Conservation (phyloP, 2,888 invertebrate species). For the Brachyptera putata region DNA sequence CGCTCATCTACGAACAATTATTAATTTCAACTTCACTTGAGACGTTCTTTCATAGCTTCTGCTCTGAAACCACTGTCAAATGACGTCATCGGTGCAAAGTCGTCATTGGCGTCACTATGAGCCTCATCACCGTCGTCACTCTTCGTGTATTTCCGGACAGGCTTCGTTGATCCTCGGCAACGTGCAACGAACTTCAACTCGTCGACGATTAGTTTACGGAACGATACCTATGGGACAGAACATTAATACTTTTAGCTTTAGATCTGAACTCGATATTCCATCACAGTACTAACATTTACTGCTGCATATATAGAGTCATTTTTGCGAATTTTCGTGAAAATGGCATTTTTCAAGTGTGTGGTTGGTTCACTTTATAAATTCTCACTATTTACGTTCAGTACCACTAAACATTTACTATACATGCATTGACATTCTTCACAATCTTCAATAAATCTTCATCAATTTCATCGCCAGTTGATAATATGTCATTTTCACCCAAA, state of each 20-base stretch:
- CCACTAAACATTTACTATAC: too few relatives aligned
- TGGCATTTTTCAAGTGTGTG: too few relatives aligned
- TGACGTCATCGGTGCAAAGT: constrained; percentile 24
- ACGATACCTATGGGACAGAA: constrained; percentile 51
- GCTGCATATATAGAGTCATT: too few relatives aligned
- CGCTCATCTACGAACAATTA: too few relatives aligned
- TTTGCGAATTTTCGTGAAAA: too few relatives aligned
- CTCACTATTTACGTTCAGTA: too few relatives aligned
- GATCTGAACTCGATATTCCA: not conserved
- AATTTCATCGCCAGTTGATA: too few relatives aligned
- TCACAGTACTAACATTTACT: too few relatives aligned
- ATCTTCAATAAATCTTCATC: too few relatives aligned
- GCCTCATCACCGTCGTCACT: constrained; percentile 43
- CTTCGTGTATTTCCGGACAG: constrained; percentile 52
- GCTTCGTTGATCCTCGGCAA: constrained; percentile 66
- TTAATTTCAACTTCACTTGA: not conserved
- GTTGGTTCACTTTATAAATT: too few relatives aligned
- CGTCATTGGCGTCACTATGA: constrained; percentile 42
- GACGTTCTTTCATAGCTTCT: not conserved
- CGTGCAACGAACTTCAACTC: constrained; percentile 68
- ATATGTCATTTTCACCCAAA: too few relatives aligned
- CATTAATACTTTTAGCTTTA: not conserved
- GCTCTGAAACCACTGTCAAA: constrained; percentile 4
- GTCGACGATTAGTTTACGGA: constrained; percentile 61
- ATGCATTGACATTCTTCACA: too few relatives aligned